These are phyloP conservation scores for Halcyon chelicuti DNA, from an alignment of 2,797 vertebrate genomes.

Conservation along the genomic window DNA sequence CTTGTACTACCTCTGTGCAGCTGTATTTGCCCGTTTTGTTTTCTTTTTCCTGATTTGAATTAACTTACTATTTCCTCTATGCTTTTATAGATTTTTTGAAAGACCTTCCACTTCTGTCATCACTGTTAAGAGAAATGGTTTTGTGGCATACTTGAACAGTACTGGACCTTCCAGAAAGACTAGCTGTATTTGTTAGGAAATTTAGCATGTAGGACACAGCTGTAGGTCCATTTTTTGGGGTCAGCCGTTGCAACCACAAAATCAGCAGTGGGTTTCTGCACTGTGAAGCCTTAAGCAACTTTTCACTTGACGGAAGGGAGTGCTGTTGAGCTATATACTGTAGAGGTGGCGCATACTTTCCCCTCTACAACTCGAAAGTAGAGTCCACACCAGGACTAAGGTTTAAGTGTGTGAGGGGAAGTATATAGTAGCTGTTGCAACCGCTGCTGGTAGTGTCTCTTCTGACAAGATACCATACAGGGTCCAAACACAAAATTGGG, in stretches of 20 bases:
- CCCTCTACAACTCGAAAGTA: background rate
- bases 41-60: background rate
- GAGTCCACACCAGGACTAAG: background rate
- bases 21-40: background rate
- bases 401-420: background rate
- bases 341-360: background rate
- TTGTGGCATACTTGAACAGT: conserved; percentile 11
- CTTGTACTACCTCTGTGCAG: background rate
- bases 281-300: background rate
- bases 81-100: background rate
- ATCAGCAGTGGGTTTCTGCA: background rate
- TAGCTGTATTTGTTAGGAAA: background rate
- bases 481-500: conserved; percentile 9
- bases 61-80: conserved; percentile 3
- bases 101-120: conserved; percentile 23
- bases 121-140: background rate
- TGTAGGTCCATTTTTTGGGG: background rate
- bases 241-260: conserved; percentile 31
- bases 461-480: background rate
- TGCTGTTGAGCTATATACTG: background rate
- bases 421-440: background rate
- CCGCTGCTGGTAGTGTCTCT: background rate
- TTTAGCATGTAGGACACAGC: background rate
- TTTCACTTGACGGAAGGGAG: background rate
- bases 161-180: background rate